phyloP scores from a whole-genome alignment of 2,888 invertebrate genomes.

The Schrankia costaestrigalis region DNA sequence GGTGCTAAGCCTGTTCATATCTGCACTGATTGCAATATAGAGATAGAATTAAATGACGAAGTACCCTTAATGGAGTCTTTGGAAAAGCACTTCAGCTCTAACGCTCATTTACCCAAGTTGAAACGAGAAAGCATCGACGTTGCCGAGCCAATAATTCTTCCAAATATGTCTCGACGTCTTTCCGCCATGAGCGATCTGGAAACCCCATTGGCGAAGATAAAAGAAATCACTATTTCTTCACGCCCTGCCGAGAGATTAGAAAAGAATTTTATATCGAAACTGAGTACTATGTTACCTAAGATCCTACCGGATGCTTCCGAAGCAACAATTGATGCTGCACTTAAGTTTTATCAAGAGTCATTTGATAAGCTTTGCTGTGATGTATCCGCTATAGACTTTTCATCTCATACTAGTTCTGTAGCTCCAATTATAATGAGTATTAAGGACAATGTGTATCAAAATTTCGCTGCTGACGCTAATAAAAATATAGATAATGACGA shows the following conservation, averaged over 20 bases:
- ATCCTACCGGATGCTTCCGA: constrained; percentile 69
- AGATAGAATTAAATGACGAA: constrained; percentile 69
- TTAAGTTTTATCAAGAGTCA: constrained; percentile 61
- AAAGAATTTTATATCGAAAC: constrained; percentile 51
- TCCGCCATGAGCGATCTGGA: constrained; percentile 62
- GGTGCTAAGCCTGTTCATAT: constrained; percentile 70
- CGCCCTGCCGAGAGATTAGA: constrained; percentile 62
- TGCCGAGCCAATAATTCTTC: constrained; percentile 63
- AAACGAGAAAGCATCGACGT: constrained; percentile 72
- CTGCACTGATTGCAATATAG: constrained; percentile 69
- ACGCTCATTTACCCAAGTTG: constrained; percentile 62
- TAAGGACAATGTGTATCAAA: constrained; percentile 73
- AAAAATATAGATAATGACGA: constrained; percentile 71
- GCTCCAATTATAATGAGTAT: constrained; percentile 77
- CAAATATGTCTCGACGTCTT: constrained; percentile 68
- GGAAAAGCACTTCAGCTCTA: constrained; percentile 66
- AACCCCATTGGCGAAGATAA: constrained; percentile 48
- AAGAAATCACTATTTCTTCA: constrained; percentile 48
- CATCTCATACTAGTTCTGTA: constrained; percentile 61
- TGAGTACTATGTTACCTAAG: constrained; percentile 57
- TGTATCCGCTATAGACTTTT: constrained; percentile 55
- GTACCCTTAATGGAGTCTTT: constrained; percentile 71
- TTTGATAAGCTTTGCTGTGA: constrained; percentile 61
- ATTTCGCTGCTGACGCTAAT: constrained; percentile 65
- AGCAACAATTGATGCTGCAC: constrained; percentile 59